Evolutionary conservation across 2,113 vertebrate species (phyloP).

Genomic region (Lanius collurio): DNA sequence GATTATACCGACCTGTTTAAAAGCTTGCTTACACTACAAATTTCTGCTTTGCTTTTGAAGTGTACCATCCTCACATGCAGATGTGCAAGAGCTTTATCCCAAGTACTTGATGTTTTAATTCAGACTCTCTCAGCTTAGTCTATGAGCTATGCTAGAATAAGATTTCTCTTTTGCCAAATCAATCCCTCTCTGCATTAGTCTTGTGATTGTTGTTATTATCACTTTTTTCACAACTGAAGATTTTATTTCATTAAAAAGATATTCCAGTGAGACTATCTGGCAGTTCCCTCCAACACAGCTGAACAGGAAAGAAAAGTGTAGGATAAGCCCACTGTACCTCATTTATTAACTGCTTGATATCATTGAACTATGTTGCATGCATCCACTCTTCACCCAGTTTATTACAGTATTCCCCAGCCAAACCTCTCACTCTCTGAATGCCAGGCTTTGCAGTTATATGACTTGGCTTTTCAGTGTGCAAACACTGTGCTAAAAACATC

Average conservation of each 20-base stretch:
- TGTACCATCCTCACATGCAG: background rate
- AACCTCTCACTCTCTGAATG: background rate
- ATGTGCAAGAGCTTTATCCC: background rate
- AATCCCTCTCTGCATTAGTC: background rate
- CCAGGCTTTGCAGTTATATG: background rate
- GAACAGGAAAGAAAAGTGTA: background rate
- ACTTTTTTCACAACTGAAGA: background rate
- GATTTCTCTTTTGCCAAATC: background rate
- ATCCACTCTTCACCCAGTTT: background rate
- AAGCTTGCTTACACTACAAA: background rate
- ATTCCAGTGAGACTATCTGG: background rate
- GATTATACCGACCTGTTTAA: background rate
- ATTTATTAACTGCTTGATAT: background rate
- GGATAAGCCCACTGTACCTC: background rate
- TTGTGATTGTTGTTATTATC: background rate
- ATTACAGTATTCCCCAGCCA: background rate
- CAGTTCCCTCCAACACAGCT: background rate
- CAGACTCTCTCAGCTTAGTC: background rate
- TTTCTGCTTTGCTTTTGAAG: background rate
- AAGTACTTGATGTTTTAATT: background rate
- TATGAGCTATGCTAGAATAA: background rate
- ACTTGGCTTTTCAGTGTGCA: background rate
- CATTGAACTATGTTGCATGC: background rate
- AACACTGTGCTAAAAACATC: background rate
- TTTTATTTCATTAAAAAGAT: background rate